phyloP scores from a whole-genome alignment of 1,140 invertebrate genomes.

The Belonocnema kinseyi region DNA sequence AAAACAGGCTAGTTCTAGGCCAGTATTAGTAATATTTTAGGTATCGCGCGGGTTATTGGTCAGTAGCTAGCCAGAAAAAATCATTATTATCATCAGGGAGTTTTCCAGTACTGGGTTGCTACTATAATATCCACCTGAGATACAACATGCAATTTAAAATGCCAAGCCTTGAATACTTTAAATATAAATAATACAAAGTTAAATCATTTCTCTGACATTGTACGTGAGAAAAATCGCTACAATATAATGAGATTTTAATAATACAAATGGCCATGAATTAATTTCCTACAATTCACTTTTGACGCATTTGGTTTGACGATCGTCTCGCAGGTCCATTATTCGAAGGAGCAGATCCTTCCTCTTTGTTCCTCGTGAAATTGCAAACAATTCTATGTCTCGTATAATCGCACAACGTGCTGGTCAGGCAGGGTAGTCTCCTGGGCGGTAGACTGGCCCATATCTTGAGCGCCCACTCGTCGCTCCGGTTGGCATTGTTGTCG shows the following conservation, averaged over 20 bases:
- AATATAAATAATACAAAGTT: no score
- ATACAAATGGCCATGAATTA: not conserved
- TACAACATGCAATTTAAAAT: no score
- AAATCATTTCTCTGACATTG: not conserved
- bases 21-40: no score
- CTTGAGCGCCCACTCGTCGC: conserved; percentile 59
- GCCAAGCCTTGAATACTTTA: no score
- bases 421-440: no score
- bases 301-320: conserved; percentile 21
- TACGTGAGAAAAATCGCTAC: not conserved
- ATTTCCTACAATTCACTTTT: conserved; percentile 16
- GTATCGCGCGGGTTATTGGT: no score
- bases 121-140: no score
- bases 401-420: not conserved
- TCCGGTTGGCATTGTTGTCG: conserved; percentile 65
- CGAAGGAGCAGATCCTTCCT: not conserved
- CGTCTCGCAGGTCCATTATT: conserved; percentile 1
- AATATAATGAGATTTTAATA: not conserved
- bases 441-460: conserved; percentile 58
- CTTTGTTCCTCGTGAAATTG: conserved; percentile 26
- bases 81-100: no score
- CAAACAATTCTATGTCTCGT: conserved; percentile 24
- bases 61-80: no score
- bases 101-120: no score
- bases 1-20: no score